These are phyloP conservation scores for Melanaphis sacchari DNA, from an alignment of 1,140 invertebrate species.

Conservation along the genomic window DNA sequence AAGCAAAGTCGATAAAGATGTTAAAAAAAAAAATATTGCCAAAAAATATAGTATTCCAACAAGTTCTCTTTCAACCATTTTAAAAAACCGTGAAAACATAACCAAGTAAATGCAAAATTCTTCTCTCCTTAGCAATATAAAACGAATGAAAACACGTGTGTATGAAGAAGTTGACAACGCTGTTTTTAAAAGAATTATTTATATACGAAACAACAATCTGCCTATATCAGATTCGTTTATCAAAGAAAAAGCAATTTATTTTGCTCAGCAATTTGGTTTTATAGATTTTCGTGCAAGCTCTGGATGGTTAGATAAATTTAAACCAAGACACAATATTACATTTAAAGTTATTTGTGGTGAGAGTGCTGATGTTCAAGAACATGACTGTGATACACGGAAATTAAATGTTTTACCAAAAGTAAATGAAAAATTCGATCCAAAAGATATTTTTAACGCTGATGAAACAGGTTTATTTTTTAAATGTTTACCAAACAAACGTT, in stretches of 20 bases:
- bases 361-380: slow-evolving; percentile 61
- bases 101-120: too few species aligned
- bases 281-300: slow-evolving; percentile 62
- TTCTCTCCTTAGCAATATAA: not conserved
- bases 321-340: slow-evolving; percentile 61
- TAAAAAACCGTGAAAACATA: too few species aligned
- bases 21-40: too few species aligned
- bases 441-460: slow-evolving; percentile 65
- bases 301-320: slow-evolving; percentile 64
- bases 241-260: not conserved
- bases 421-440: slow-evolving; percentile 33
- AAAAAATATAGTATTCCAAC: too few species aligned
- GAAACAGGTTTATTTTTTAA: slow-evolving; percentile 66
- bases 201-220: too few species aligned
- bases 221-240: not conserved
- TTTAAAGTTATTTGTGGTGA: slow-evolving; percentile 60
- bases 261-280: slow-evolving; percentile 61
- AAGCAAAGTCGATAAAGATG: too few species aligned
- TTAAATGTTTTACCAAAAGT: slow-evolving; percentile 58
- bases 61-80: too few species aligned
- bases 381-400: slow-evolving; percentile 58
- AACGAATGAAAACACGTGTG: too few species aligned
- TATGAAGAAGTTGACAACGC: too few species aligned
- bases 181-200: too few species aligned
- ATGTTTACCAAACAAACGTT: slow-evolving; percentile 64